Evolutionary conservation across 2,797 vertebrate species (phyloP).

Genomic region (Brachyalestes nurse): DNA sequence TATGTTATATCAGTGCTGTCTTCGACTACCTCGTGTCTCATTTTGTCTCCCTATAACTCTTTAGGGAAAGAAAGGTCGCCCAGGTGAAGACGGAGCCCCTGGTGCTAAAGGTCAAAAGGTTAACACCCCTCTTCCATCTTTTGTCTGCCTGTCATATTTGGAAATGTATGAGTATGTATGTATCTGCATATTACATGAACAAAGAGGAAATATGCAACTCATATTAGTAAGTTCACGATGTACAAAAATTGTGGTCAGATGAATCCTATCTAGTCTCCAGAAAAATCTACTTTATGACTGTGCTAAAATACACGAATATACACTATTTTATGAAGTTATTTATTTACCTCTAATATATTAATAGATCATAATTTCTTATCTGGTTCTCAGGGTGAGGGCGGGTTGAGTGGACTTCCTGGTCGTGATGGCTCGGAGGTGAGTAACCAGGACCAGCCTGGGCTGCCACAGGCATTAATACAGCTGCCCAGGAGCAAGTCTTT

Average conservation of each 20-base stretch:
- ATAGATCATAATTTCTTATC: slow-evolving; percentile 12
- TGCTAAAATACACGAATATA: background rate
- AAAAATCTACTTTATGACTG: too few species aligned
- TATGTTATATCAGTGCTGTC: background rate
- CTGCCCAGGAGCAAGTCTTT: background rate
- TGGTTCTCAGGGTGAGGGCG: slow-evolving; percentile 82
- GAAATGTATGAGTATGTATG: background rate
- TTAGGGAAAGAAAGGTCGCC: slow-evolving; percentile 90
- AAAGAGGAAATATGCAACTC: background rate
- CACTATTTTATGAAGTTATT: too few species aligned
- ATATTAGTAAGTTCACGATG: background rate
- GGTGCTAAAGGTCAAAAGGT: slow-evolving; percentile 90
- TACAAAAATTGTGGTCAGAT: background rate
- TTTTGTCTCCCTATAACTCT: slow-evolving; percentile 63
- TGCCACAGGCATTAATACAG: background rate
- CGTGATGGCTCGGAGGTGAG: slow-evolving; percentile 85
- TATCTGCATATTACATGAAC: background rate
- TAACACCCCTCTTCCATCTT: slow-evolving; percentile 41
- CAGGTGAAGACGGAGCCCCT: slow-evolving; percentile 83
- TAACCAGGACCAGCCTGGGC: background rate
- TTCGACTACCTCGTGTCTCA: slow-evolving; percentile 6
- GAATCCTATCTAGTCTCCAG: background rate
- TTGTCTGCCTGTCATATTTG: slow-evolving; percentile 25
- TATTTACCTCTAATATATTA: too few species aligned
- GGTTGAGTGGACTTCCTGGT: slow-evolving; percentile 86